phyloP scores from a whole-genome alignment of 2,113 vertebrate species.

The Vulpes lagopus region DNA sequence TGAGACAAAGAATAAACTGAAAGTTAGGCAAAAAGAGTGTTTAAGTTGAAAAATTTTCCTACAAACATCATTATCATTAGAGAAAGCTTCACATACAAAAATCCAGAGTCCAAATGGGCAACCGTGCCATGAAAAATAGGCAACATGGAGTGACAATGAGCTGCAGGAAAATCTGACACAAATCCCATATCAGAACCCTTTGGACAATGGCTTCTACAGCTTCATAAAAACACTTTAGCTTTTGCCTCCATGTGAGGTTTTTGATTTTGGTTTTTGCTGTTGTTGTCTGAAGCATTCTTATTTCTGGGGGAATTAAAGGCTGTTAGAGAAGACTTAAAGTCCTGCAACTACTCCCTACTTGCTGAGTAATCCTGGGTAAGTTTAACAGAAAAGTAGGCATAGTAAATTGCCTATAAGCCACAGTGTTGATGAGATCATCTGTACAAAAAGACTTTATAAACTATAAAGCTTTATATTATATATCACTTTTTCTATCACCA shows the following conservation, averaged over 20 bases:
- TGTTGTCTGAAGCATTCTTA: background rate
- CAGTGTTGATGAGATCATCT: background rate
- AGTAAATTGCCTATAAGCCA: background rate
- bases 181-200: background rate
- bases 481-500: background rate
- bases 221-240: background rate
- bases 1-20: constrained; percentile 33
- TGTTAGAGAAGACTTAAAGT: constrained; percentile 14
- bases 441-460: background rate
- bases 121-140: background rate
- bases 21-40: constrained; percentile 15
- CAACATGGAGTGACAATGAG: background rate
- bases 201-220: background rate
- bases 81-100: constrained; percentile 50
- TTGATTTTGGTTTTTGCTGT: background rate
- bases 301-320: background rate
- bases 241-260: background rate
- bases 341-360: background rate
- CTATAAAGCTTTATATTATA: background rate
- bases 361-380: background rate
- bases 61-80: background rate
- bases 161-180: background rate
- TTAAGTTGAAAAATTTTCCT: background rate
- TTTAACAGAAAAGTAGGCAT: background rate
- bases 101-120: background rate